A percentile compares a stretch with the other conserved stretches of the same genome.
Conservation (phyloP, 1,140 invertebrate species). For the Medauroidea extradentata region DNA sequence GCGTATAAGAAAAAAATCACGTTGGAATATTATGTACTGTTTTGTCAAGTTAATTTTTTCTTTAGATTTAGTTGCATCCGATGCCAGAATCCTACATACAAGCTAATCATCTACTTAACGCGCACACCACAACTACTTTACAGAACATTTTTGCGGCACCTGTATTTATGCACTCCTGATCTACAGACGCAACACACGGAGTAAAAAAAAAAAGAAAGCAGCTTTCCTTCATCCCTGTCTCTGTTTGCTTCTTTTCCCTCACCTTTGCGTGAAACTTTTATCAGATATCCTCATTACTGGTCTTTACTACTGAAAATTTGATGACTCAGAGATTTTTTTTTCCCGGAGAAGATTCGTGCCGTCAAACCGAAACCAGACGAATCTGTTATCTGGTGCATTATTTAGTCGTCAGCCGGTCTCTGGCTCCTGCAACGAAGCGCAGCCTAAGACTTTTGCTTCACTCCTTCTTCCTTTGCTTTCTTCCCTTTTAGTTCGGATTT, state of each 20-base stretch:
- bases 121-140: no score
- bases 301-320: constrained; percentile 28
- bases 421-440: background rate
- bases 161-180: no score
- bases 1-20: no score
- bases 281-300: constrained; percentile 32
- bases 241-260: constrained; percentile 1
- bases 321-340: constrained; percentile 28
- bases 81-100: no score
- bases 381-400: constrained; percentile 19
- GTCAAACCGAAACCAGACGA: constrained; percentile 20
- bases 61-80: no score
- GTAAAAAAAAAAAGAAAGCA: no score
- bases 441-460: background rate
- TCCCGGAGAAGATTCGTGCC: constrained; percentile 14
- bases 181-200: no score
- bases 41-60: no score
- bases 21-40: no score
- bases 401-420: constrained; percentile 13
- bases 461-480: background rate
- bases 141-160: no score
- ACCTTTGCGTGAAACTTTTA: constrained; percentile 26
- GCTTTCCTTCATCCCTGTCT: background rate
- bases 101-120: no score
- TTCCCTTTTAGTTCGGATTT: background rate